These are phyloP conservation scores for Cyprinodon diabolis DNA, from an alignment of 2,797 vertebrate species.

Conservation along the genomic window DNA sequence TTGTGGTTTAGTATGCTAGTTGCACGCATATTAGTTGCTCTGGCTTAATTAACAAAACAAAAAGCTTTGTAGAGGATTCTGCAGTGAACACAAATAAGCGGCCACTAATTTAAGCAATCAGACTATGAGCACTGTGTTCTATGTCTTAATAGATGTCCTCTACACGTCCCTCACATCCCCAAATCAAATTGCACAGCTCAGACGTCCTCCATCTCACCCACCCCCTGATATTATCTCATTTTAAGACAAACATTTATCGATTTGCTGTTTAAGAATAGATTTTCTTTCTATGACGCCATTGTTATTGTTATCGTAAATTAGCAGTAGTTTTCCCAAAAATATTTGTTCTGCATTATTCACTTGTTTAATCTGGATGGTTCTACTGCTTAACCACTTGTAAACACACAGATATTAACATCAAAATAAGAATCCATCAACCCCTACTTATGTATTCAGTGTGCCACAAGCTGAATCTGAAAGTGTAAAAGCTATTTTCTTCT, in stretches of 20 bases:
- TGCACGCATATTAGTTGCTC: constrained; percentile 63
- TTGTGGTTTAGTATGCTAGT: constrained; percentile 27
- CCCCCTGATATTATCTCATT: constrained; percentile 48
- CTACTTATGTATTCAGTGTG: constrained; percentile 39
- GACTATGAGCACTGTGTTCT: constrained; percentile 74
- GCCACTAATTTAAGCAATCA: constrained; percentile 75
- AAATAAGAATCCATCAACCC: constrained; percentile 53
- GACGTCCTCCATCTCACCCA: background rate
- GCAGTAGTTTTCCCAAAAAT: background rate
- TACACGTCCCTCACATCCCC: constrained; percentile 55
- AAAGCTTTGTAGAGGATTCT: constrained; percentile 71
- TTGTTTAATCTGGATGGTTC: constrained; percentile 5
- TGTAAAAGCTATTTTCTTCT: constrained; percentile 64
- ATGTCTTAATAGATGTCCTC: constrained; percentile 76
- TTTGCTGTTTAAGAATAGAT: background rate
- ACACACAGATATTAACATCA: constrained; percentile 42
- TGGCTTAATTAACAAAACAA: constrained; percentile 76
- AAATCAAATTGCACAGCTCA: constrained; percentile 58
- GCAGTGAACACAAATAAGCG: constrained; percentile 78
- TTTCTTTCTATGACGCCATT: background rate
- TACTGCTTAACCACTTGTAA: constrained; percentile 36
- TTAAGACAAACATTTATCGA: constrained; percentile 36
- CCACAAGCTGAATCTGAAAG: constrained; percentile 52
- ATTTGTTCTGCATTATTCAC: background rate
- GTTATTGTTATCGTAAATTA: background rate